phyloP scores from a whole-genome alignment of 2,888 invertebrate species.

The Orchesella flavescens region DNA sequence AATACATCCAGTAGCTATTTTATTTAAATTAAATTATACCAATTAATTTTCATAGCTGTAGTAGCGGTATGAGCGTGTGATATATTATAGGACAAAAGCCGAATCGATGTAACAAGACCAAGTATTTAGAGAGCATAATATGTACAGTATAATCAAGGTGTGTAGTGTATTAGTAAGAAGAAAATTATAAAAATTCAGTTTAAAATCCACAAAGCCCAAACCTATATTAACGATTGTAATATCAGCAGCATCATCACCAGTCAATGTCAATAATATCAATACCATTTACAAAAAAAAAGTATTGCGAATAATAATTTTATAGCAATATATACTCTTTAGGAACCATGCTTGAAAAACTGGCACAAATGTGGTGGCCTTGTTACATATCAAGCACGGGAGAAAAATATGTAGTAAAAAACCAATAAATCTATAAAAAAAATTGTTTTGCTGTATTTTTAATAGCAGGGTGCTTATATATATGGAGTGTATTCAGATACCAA shows the following conservation, averaged over 20 bases:
- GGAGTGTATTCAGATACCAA: constrained; percentile 32
- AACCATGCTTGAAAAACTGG: constrained; percentile 44
- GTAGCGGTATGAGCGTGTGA: constrained; percentile 27
- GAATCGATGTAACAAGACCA: constrained; percentile 29
- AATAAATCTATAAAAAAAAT: neutral
- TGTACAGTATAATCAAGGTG: neutral
- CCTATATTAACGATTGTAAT: no score
- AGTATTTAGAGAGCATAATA: constrained; percentile 14
- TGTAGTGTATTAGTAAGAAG: constrained; percentile 19
- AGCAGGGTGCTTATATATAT: constrained; percentile 52
- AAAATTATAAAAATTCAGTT: no score
- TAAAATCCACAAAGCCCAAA: no score
- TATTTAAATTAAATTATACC: neutral
- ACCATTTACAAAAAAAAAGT: no score
- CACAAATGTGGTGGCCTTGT: constrained; percentile 51
- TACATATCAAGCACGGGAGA: constrained; percentile 54
- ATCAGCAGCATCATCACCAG: no score
- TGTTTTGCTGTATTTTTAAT: constrained; percentile 7
- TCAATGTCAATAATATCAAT: no score
- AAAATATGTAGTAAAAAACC: neutral
- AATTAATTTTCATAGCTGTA: constrained; percentile 1
- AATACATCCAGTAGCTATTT: constrained; percentile 6
- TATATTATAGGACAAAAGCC: constrained; percentile 20
- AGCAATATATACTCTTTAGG: neutral
- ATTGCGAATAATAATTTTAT: no score